Base-by-base conservation (phyloP, 2,113 vertebrate genomes). In the Nothoprocta pentlandii region DNA sequence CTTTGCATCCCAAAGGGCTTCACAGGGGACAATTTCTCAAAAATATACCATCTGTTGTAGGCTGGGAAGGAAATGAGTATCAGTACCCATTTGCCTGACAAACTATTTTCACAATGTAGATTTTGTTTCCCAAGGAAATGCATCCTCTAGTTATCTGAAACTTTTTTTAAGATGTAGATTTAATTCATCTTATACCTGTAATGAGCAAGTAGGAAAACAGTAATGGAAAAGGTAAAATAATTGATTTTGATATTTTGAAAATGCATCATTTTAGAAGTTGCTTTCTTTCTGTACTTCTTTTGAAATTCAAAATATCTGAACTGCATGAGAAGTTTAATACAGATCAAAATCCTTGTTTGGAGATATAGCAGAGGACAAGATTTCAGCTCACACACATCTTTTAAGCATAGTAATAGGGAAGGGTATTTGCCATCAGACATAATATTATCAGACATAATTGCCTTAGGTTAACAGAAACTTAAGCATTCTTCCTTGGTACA, bases 41-140 rank as follows among this genome's bases (percentile, higher is more conserved):
- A 67, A 19, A 12, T 22, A 44, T 44, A 41, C 13, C 34, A 23
- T 26, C 22, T 39, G 36, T 26, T 39, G 22, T 22, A 81, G 39
- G 30, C 28, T n/a, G 71, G 9, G 32, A 91, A 67, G 22, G 21
- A 80, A 78, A 74, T 9, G 46, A 81, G 28, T 77, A 12, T 15
- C 54, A 63, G 28, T 28, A 46, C 8, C 42, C 10, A 58, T 71
- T 23, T 6, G 15, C 10, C 30, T 76, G 49, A 12, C 6, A 44
- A 46, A n/a, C 62, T 6, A 25, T 58, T 47, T 80, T 42, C 8
- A 54, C 8, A 54, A 15, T 2, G n/a, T 84, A 80, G 6, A 41
- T 5, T 84, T 77, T 0, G 23, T 42, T 88, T 87, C 32, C 4
- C 70, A 0, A 0, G 46, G 53, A 10, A 42, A 8, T 9, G 3